Evolutionary conservation across 2,113 vertebrate species (phyloP).

Genomic region (Phoxinus phoxinus): DNA sequence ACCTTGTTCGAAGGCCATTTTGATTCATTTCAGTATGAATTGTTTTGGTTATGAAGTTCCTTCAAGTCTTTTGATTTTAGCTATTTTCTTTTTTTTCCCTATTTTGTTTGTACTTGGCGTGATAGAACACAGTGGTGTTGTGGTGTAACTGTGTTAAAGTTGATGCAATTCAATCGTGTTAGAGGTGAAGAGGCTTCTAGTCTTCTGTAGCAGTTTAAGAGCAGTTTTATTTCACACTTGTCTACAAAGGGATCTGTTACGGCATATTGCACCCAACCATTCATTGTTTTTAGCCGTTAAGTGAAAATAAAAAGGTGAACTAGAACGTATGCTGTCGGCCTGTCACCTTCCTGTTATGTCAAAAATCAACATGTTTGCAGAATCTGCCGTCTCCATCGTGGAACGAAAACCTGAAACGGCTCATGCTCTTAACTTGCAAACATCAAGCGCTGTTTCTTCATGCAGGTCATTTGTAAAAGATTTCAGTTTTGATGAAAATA

Average conservation of each 20-base stretch:
- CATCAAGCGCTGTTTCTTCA: constrained; percentile 42
- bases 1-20: background rate
- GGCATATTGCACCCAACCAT: background rate
- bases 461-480: constrained; percentile 43
- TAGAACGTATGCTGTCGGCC: background rate
- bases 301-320: background rate
- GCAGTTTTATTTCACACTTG: constrained; percentile 23
- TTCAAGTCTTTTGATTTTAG: constrained; percentile 35
- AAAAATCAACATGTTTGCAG: constrained; percentile 15
- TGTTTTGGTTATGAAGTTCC: background rate
- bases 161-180: background rate
- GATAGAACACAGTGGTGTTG: constrained; percentile 22
- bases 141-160: constrained; percentile 22
- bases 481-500: constrained; percentile 40
- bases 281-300: constrained; percentile 23
- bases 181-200: constrained; percentile 23
- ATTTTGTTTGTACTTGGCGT: constrained; percentile 32
- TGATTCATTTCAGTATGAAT: constrained; percentile 22
- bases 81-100: background rate
- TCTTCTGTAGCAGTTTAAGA: constrained; percentile 20
- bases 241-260: constrained; percentile 37
- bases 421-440: constrained; percentile 23
- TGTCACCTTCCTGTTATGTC: constrained; percentile 23
- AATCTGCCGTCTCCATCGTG: constrained; percentile 16
- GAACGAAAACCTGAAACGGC: constrained; percentile 35